Evolutionary conservation across 2,888 invertebrate genomes (phyloP), one percentile per base, ranked within the genome.

Genomic region (Drosophila eohydei): DNA sequence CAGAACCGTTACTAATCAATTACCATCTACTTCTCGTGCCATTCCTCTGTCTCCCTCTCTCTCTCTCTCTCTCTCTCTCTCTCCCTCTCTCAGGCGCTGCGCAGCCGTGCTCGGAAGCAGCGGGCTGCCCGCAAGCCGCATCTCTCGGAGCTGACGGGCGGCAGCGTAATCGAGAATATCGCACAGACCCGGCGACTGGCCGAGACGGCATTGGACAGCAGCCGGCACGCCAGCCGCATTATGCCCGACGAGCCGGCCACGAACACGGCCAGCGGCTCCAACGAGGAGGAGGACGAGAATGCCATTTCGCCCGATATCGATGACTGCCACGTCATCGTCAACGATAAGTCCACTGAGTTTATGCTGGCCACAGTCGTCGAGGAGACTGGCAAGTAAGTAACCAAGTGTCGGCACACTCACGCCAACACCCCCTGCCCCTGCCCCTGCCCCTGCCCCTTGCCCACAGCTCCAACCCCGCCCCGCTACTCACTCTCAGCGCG

Each of bases 301-400:
- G 95, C 94, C 85, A 92, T 94, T 83, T 95, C 95, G 46, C 94
- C 94, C 52, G 95, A 95, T 80, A 92, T 95, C 76, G 95, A 95
- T 64, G 96, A 96, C 72, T 97, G 96, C 89, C 96, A 96, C 93
- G 96, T 97, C 87, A 97, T 97, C 91, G 96, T 96, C 50, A 97
- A 98, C 93, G 97, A 97, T 92, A 97, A 96, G 93, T 97, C 97
- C 78, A 97, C 97, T 1, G 97, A 97, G 91, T 97, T 97, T 92
- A 97, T 98, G 93, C 94, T 98, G 80, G 97, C 97, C 38, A 97
- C 98, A 4, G 97, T 97, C 66, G 95, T 96, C 64, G 97, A 97
- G 92, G 97, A 97, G 93, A 95, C 95, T 59, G 95, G 95, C 81
- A 94, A 94, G 97, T 97, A 94, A 96, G 97, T 95, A 77, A 62